A percentile compares a stretch with the other conserved stretches of the same genome.
These are phyloP conservation scores for Pyrrhia umbra DNA, from an alignment of 2,888 invertebrate species.

Conservation along the genomic window DNA sequence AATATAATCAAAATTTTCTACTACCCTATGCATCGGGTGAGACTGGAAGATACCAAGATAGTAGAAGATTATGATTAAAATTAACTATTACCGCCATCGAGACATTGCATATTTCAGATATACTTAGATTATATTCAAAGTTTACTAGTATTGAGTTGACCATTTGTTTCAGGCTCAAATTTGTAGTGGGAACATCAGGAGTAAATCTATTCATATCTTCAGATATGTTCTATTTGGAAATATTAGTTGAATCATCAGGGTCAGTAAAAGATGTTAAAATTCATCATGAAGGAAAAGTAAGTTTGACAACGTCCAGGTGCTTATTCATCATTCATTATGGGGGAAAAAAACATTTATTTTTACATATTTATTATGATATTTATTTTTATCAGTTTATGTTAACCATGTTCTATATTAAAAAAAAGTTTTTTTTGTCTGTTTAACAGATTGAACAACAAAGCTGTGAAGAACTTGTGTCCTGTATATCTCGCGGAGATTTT, in stretches of 20 bases:
- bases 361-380: not conserved
- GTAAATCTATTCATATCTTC: conserved; percentile 97
- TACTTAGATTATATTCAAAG: not conserved
- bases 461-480: conserved; percentile 96
- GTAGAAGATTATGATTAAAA: no score
- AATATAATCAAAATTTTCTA: no score
- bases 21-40: no score
- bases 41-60: no score
- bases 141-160: not conserved
- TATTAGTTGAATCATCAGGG: conserved; percentile 95
- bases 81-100: no score
- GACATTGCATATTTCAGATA: not conserved
- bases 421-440: conserved; percentile 13
- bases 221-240: conserved; percentile 99
- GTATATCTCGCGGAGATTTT: conserved; percentile 96
- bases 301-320: conserved; percentile 21
- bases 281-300: conserved; percentile 96
- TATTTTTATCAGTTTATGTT: not conserved
- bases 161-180: conserved; percentile 92
- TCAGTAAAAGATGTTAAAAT: conserved; percentile 96
- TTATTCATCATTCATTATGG: conserved; percentile 19
- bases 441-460: conserved; percentile 93
- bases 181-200: conserved; percentile 95
- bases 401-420: not conserved
- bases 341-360: not conserved